Percentiles rank a stretch among this genome's conserved stretches.
Evolutionary conservation across 2,888 invertebrate species (phyloP).

Genomic region (Acanthacorydalis orientalis): DNA sequence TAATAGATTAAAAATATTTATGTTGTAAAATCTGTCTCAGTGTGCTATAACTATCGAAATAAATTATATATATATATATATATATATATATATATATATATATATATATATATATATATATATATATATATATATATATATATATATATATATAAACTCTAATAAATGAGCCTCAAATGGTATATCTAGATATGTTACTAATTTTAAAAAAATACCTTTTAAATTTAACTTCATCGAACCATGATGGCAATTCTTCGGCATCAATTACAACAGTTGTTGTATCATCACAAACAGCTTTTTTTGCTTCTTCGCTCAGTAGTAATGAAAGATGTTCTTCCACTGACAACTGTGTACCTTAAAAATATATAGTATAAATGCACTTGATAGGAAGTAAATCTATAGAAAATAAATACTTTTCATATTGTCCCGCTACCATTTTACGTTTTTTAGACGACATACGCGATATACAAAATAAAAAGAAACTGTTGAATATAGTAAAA

Average conservation of each 20-base stretch:
- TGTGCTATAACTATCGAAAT: not conserved
- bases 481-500: too few species aligned
- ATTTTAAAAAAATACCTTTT: slow-evolving; percentile 45
- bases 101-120: slow-evolving; percentile 5
- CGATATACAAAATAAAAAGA: too few species aligned
- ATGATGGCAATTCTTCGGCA: slow-evolving; percentile 39
- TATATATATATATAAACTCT: not conserved
- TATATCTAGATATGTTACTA: not conserved
- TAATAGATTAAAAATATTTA: too few species aligned
- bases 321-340: slow-evolving; percentile 27
- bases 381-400: too few species aligned
- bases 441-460: too few species aligned
- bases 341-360: slow-evolving; percentile 12
- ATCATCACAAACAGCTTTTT: slow-evolving; percentile 27
- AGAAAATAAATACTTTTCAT: too few species aligned
- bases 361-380: not conserved
- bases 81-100: slow-evolving; percentile 5
- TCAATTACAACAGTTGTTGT: slow-evolving; percentile 27
- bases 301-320: slow-evolving; percentile 26
- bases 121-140: not conserved
- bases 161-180: not conserved
- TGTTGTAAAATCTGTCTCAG: too few species aligned
- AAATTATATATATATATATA: too few species aligned
- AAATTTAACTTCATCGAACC: slow-evolving; percentile 49
- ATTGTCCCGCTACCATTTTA: too few species aligned